Conservation (phyloP, 2,888 invertebrate genomes). For the Drosophila cognata region DNA sequence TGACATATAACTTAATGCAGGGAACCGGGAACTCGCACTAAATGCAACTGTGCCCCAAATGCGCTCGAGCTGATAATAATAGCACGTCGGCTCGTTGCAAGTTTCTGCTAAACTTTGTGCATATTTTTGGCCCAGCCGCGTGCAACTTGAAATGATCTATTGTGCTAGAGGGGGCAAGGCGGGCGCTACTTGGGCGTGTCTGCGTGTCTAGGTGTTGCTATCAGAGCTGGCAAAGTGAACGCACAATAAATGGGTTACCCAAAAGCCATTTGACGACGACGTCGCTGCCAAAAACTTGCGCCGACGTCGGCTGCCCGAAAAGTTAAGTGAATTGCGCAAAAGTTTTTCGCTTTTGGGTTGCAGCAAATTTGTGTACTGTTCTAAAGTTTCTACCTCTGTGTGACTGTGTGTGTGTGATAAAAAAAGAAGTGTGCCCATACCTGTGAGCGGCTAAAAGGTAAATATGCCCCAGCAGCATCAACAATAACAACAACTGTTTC, state of each 20-base stretch:
- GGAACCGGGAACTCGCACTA: slow-evolving; percentile 29
- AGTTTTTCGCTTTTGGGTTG: slow-evolving; percentile 71
- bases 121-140: slow-evolving; percentile 50
- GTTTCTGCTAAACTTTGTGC: slow-evolving; percentile 66
- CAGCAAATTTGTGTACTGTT: slow-evolving; percentile 74
- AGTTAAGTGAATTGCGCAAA: slow-evolving; percentile 80
- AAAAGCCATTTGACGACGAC: slow-evolving; percentile 22
- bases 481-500: slow-evolving; percentile 15
- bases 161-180: slow-evolving; percentile 34
- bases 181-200: background rate
- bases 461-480: slow-evolving; percentile 61
- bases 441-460: slow-evolving; percentile 65
- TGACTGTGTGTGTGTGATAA: slow-evolving; percentile 20
- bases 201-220: slow-evolving; percentile 33
- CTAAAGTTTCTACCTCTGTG: slow-evolving; percentile 55
- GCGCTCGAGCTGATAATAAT: slow-evolving; percentile 70
- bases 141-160: slow-evolving; percentile 68
- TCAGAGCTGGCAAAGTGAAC: slow-evolving; percentile 59
- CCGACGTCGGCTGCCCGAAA: slow-evolving; percentile 63
- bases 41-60: slow-evolving; percentile 32
- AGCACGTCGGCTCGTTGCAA: slow-evolving; percentile 46
- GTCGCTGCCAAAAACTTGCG: slow-evolving; percentile 61
- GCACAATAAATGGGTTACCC: slow-evolving; percentile 54
- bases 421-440: slow-evolving; percentile 42
- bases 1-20: slow-evolving; percentile 56